Evolutionary conservation across 2,113 vertebrate genomes (phyloP), one percentile per base, ranked within the genome.

Genomic region (Taurulus bubalis): DNA sequence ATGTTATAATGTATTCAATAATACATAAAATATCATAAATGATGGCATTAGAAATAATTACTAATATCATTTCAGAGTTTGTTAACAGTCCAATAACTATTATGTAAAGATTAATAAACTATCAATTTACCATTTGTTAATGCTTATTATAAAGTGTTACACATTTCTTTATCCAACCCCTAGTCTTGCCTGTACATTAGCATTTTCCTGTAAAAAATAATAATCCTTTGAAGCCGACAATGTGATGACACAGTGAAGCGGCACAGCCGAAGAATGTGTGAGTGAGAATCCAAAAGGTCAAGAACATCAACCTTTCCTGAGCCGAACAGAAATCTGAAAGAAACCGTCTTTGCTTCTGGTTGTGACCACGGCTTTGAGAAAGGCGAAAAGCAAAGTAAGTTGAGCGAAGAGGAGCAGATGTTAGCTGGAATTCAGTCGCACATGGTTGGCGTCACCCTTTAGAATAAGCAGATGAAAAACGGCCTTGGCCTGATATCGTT

Each of bases 251-350:
- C 22, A 47, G 36, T 47, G 16, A 47, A 70, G 32, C 62, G 49
- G 38, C 42, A 65, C 36, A 77, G 71, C 3, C 30, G 65, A 32
- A 45, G 28, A 10, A 12, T 32, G 63, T 22, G 18, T 51, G 71
- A 59, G 30, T 55, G 51, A 60, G 63, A 78, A 75, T 78, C 40
- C 45, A 79, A 89, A 90, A 91, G 86, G 87, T 89, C 83, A 82
- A 59, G 36, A 82, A 42, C 84, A 84, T 87, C 74, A 71, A 62
- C 76, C 64, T 76, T 80, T 63, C 24, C 65, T 53, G 65, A 42
- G 63, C 51, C 63, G 34, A 72, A 85, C 63, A 85, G 47, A 77
- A 83, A 70, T 71, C 45, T 67, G 47, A 69, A 75, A 66, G 58
- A 53, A 77, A 79, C 81, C 26, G 53, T 55, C 51, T 62, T 71